Conservation (phyloP, 2,888 invertebrate genomes). For the Hymenopus coronatus region DNA sequence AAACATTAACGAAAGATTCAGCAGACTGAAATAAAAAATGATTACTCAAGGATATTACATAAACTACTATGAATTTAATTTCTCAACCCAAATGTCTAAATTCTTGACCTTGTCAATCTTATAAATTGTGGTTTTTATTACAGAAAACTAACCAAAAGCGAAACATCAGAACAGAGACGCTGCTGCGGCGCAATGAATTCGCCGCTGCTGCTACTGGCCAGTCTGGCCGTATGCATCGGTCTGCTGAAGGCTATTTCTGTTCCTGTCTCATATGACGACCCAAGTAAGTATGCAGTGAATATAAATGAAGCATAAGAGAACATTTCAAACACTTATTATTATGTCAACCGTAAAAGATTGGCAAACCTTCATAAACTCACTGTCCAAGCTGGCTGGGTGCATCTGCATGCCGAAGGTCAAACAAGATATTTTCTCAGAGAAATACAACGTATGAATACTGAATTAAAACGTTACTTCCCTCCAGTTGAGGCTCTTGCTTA, state of each 20-base stretch:
- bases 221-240: neutral
- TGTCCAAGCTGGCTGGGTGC: neutral
- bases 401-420: neutral
- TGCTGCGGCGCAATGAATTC: neutral
- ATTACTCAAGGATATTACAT: no score
- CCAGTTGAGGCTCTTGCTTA: neutral
- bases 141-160: neutral
- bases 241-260: neutral
- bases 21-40: no score
- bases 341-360: neutral
- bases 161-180: neutral
- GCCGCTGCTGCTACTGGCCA: neutral
- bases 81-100: no score
- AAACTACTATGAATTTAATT: no score
- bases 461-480: neutral
- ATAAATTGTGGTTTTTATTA: neutral
- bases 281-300: neutral
- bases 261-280: conserved; percentile 8
- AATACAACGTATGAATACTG: neutral
- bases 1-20: no score
- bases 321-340: neutral
- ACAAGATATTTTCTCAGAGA: neutral
- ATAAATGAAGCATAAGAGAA: neutral
- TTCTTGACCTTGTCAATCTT: no score
- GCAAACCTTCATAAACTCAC: neutral